phyloP scores from a whole-genome alignment of 2,113 vertebrate genomes.

The Passer montanus region DNA sequence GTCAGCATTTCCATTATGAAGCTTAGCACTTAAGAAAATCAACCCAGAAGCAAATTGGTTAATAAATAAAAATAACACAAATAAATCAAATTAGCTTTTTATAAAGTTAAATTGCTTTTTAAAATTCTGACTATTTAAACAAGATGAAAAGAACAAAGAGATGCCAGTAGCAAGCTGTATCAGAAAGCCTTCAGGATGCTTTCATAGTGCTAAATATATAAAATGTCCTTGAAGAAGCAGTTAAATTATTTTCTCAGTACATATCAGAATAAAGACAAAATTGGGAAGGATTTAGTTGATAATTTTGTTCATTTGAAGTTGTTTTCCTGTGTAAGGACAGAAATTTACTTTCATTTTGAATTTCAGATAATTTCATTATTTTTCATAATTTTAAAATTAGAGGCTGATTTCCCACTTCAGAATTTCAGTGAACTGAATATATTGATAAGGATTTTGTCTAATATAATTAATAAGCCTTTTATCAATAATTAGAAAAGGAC shows the following conservation, averaged over 20 bases:
- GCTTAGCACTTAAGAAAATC: slow-evolving; percentile 49
- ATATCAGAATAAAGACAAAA: background rate
- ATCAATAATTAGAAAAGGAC: background rate
- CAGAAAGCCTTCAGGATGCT: background rate
- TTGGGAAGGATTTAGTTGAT: background rate
- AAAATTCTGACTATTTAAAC: slow-evolving; percentile 4
- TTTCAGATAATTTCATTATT: background rate
- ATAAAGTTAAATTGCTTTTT: background rate
- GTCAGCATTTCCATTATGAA: slow-evolving; percentile 67
- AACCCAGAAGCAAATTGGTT: slow-evolving; percentile 14
- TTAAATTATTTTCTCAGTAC: background rate
- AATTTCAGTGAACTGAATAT: background rate
- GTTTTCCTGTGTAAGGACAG: background rate
- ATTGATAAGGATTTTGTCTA: background rate
- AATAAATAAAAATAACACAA: slow-evolving; percentile 50
- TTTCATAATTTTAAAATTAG: background rate
- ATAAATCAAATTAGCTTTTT: slow-evolving; percentile 51
- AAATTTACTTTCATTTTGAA: background rate
- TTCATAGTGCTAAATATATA: background rate
- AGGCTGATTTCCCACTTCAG: background rate
- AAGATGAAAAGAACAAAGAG: slow-evolving; percentile 1
- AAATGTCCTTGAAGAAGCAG: background rate
- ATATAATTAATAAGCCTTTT: background rate
- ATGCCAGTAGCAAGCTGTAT: background rate
- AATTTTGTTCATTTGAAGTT: background rate